Evolutionary conservation across 2,797 vertebrate genomes (phyloP).

Genomic region (Taeniopygia guttata): DNA sequence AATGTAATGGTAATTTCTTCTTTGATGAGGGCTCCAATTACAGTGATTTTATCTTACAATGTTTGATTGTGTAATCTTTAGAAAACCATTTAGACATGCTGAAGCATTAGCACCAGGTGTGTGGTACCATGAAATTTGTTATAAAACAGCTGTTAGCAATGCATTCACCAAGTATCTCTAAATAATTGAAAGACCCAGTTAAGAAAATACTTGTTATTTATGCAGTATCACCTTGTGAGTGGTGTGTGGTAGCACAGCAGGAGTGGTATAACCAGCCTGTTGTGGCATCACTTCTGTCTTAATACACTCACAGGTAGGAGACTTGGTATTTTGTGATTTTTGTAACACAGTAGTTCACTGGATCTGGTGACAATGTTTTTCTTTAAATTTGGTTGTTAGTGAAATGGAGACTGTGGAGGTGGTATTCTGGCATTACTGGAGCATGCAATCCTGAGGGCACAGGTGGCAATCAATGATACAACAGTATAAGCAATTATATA

Average conservation of each 20-base stretch:
- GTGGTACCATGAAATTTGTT: constrained; percentile 46
- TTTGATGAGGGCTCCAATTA: constrained; percentile 40
- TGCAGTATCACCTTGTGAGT: neutral
- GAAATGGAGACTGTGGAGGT: neutral
- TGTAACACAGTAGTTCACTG: neutral
- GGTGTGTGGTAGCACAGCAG: neutral
- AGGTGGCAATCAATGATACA: neutral
- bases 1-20: constrained; percentile 23
- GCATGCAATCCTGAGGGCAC: neutral
- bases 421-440: neutral
- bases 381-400: neutral
- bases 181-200: constrained; percentile 42
- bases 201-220: constrained; percentile 40
- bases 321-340: neutral
- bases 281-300: neutral
- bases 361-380: neutral
- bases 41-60: constrained; percentile 24
- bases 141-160: constrained; percentile 35
- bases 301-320: neutral
- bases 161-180: constrained; percentile 3
- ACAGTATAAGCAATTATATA: neutral
- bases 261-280: neutral
- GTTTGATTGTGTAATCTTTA: constrained; percentile 59
- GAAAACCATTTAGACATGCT: constrained; percentile 53
- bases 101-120: constrained; percentile 57